Conservation (phyloP, 2,113 vertebrate species). For the Triplophysa dalaica region DNA sequence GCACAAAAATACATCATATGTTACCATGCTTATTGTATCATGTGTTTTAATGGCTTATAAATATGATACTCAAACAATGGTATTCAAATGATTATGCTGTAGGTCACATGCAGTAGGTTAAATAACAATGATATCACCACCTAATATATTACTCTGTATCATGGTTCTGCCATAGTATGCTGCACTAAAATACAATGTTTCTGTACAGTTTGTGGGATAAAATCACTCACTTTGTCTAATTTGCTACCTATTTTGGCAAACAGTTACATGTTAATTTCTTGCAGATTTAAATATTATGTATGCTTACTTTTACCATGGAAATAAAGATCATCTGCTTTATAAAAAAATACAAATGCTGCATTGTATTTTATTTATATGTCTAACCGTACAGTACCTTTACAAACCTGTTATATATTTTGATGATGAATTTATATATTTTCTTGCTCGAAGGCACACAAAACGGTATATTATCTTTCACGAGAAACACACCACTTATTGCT, state of each 20-base stretch:
- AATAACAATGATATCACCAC: too few species aligned
- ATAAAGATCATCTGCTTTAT: conserved; percentile 11
- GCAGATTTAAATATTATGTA: neutral
- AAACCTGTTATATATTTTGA: too few species aligned
- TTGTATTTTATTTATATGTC: neutral
- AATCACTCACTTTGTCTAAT: neutral
- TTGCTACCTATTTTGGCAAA: neutral
- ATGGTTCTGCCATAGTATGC: neutral
- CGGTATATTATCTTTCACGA: neutral
- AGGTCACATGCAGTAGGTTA: too few species aligned
- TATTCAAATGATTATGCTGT: too few species aligned
- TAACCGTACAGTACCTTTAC: too few species aligned
- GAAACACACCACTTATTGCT: neutral
- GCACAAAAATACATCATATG: too few species aligned
- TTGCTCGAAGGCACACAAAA: neutral
- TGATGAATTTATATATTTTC: neutral
- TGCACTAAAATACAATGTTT: too few species aligned
- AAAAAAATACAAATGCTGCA: conserved; percentile 19
- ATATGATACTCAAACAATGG: too few species aligned
- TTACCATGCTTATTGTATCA: too few species aligned
- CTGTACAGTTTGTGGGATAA: too few species aligned
- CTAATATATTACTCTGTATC: neutral
- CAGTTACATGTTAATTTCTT: neutral
- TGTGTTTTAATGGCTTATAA: too few species aligned
- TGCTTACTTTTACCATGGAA: neutral